Evolutionary conservation across 2,113 vertebrate species (phyloP).

Genomic region (Gulo gulo): DNA sequence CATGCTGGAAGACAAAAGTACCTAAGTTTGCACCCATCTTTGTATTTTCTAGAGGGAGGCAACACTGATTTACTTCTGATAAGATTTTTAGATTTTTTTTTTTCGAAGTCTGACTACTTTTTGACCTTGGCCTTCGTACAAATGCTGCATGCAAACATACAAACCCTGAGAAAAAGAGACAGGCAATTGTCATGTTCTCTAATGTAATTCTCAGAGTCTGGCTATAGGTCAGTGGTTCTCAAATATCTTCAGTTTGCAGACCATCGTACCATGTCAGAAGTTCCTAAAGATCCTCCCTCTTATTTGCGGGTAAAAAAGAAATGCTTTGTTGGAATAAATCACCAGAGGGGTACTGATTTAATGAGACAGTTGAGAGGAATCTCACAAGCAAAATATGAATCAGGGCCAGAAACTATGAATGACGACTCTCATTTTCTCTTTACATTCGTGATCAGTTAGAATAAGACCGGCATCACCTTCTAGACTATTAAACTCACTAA

Average conservation of each 20-base stretch:
- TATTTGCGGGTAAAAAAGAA: conserved; percentile 30
- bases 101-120: background rate
- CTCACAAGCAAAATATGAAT: conserved; percentile 15
- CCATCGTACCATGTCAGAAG: background rate
- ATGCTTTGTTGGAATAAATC: conserved; percentile 9
- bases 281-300: background rate
- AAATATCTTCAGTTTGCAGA: conserved; percentile 60
- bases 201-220: background rate
- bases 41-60: background rate
- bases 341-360: background rate
- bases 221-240: conserved; percentile 59
- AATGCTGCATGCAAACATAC: background rate
- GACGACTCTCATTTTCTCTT: background rate
- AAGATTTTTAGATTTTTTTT: background rate
- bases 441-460: background rate
- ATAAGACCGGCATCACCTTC: background rate
- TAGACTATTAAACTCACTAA: background rate
- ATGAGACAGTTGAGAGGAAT: conserved; percentile 25
- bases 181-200: conserved; percentile 47
- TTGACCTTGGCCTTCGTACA: conserved; percentile 13
- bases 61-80: background rate
- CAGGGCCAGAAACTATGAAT: background rate
- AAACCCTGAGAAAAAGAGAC: background rate
- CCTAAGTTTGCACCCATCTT: background rate
- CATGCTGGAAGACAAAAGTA: background rate